Evolutionary conservation across 2,888 invertebrate genomes (phyloP), one percentile per base, ranked within the genome.

Genomic region (Stomorhina lunata): DNA sequence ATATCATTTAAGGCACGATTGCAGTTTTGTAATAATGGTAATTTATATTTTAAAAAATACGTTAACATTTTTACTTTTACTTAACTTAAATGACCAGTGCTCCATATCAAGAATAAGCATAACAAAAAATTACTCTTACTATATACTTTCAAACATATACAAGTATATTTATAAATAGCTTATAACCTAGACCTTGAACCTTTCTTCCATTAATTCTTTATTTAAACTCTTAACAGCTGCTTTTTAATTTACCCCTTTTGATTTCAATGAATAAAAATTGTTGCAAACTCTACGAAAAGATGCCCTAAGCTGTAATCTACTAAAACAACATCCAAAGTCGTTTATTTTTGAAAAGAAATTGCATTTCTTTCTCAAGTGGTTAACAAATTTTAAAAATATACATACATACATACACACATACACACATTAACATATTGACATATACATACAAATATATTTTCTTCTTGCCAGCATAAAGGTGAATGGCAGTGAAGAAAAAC

Each of bases 121-220:
- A n/a, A 37, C 37, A 37, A 2, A 9, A 37, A 37, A 37, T 12
- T 37, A 12, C 12, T 37, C 37, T 37, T 43, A 6, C 17, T 6
- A 1, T 43, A 7, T 43, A n/a, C 6, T 43, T 43, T 37, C 37
- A n/a, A 2, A 43, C n/a, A n/a, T 15, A 12, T 63, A 25, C 9
- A 10, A 9, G 17, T 37, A 59, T 20, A 27, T 17, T 43, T 65
- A 10, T 43, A 4, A 7, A 15, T 32, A 40, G 40, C 50, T 2
- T 27, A 20, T 43, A 34, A 45, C 65, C 65, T n/a, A 75, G 55
- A 48, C 75, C 66, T 75, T 61, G 32, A 43, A 66, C 15, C 10
- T 43, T 40, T 12, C 4, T 66, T 37, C 9, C 0, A 10, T 37
- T 20, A n/a, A 27, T 9, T 40, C 40, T 25, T 4, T 3, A 0